Base-by-base conservation (phyloP, 2,113 vertebrate genomes). In the Melospiza georgiana region DNA sequence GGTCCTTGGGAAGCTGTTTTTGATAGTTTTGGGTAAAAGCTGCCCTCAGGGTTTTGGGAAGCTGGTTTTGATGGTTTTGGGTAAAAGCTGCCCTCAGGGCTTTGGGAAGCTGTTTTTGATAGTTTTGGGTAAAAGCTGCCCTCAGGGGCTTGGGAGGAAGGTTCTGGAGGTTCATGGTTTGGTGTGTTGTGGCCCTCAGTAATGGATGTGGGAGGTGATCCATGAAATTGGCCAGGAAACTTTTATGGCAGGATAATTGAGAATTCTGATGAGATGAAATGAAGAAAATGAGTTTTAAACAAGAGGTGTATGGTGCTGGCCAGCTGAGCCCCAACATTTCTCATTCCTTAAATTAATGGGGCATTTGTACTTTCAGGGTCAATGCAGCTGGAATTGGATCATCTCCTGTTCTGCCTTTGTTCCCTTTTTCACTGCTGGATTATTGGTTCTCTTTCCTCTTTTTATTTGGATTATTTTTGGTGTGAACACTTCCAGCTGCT, bases 241-340 rank as follows among this genome's bases (percentile, higher is more conserved):
- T 37, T 94, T 93, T 63, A 67, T 4, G 10, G 79, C 73, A 80
- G 85, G 65, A 51, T 10, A 94, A 95, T 71, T 48, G 31, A 6
- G 51, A 48, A 37, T n/a, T 75, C 37, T 68, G 85, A 84, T 91
- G 44, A 77, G 87, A 25, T 22, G 75, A 75, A 95, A 92, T 96
- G 39, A 95, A 93, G 75, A 68, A 93, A 95, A 94, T 85, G 31
- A 81, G 84, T 90, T 93, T 93, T 94, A 84, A 96, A 94, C 65
- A 72, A 81, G 85, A 24, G 84, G 75, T 37, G 49, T 65, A 33
- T 90, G 90, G 71, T 89, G 39, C 72, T 80, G 80, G 59, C 55
- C 89, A 91, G 71, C 55, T 74, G 69, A 95, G 58, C 84, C 72
- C 78, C 46, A 30, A 27, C 15, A 58, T 39, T 58, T 66, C 66